Evolutionary conservation across 2,888 invertebrate species (phyloP), one percentile per base, ranked within the genome.

Genomic region (Andrena haemorrhoa): DNA sequence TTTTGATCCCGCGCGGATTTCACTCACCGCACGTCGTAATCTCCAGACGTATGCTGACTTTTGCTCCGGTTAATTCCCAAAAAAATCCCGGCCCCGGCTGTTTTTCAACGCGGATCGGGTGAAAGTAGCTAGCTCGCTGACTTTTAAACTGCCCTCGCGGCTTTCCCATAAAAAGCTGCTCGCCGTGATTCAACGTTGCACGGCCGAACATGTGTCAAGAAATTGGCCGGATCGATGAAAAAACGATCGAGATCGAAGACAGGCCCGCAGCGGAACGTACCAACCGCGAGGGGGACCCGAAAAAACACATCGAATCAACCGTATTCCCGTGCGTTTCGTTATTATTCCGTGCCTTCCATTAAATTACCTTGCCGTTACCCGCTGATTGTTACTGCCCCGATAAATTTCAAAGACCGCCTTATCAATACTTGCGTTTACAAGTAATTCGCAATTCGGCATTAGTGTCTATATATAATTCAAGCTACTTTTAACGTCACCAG

Each of bases 121-220:
- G 82, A 78, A 78, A 81, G 82, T 79, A 80, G 83, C 86, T 86
- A 84, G 84, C 87, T 88, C 86, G 85, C 90, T 89, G 89, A 88
- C 82, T 90, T 89, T 91, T 88, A 90, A 91, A 84, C 82, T 68
- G 69, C 74, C 70, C 75, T 76, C 79, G 63, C 63, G 70, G 66
- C 74, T 80, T 82, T 66, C 65, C 61, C 72, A 81, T 87, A 90
- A 90, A 90, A 90, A 88, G 86, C 79, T 76, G 86, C 84, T 83
- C 75, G 76, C 68, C 29, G 74, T 79, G 82, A 84, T 86, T 64
- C 82, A 75, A 65, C 80, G 79, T 82, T 78, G 86, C 84, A 80
- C 81, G 68, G 82, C 65, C 68, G 73, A 88, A 80, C 76, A 82
- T 88, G 82, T 88, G 88, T 88, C 82, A 83, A 88, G 87, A 85